Percentiles rank a stretch among this genome's conserved stretches.
phyloP scores from a whole-genome alignment of 2,113 vertebrate genomes.

The Crotalus tigris region DNA sequence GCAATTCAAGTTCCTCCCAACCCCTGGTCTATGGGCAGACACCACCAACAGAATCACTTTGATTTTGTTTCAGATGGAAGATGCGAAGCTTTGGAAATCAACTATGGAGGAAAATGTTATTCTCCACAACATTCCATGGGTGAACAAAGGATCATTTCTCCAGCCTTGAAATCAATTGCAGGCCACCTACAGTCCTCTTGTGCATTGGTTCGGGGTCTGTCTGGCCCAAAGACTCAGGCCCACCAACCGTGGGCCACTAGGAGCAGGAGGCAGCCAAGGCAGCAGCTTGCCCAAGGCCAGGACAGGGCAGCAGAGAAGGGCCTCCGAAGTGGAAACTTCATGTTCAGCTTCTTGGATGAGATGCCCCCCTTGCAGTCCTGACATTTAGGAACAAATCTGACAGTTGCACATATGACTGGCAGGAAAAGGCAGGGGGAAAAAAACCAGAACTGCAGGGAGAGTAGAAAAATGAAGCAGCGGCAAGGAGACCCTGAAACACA shows the following conservation, averaged over 20 bases:
- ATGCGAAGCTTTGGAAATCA: not conserved
- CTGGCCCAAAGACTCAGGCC: not conserved
- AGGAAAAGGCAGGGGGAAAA: conserved; percentile 26
- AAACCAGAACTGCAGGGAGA: not conserved
- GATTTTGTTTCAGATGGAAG: not conserved
- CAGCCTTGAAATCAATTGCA: not conserved
- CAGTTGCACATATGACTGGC: not conserved
- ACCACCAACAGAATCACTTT: not conserved
- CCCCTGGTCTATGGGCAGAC: not conserved
- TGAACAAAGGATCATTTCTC: not conserved
- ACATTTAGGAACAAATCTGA: not conserved
- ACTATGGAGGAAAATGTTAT: not conserved
- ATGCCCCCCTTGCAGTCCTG: not conserved
- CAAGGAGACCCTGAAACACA: not conserved
- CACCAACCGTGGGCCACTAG: not conserved
- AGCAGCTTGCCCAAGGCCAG: not conserved
- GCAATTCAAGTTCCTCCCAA: not conserved
- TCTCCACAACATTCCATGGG: not conserved
- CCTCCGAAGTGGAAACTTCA: not conserved
- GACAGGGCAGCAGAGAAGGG: too few species aligned
- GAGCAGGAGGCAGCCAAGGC: not conserved
- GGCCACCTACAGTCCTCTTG: not conserved
- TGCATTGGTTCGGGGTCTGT: not conserved
- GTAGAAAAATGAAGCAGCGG: not conserved
- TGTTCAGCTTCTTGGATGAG: not conserved